Percentiles rank a stretch among this genome's conserved stretches.
Conservation (phyloP, 2,888 invertebrate genomes). For the Caenorhabditis sinica region DNA sequence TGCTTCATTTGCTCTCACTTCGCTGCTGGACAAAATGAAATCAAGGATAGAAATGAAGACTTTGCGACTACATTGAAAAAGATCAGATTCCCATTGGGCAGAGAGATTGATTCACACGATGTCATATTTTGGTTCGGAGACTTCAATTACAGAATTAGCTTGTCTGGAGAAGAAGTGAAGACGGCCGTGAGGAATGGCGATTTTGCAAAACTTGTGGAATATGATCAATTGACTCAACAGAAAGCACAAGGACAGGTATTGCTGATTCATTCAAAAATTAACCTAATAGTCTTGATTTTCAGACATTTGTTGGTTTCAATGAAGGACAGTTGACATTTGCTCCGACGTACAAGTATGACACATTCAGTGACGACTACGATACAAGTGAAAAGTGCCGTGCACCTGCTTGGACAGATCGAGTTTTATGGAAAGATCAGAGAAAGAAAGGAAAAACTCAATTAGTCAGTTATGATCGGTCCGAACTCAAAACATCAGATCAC, state of each 20-base stretch:
- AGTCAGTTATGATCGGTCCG: slow-evolving; percentile 93
- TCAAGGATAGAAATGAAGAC: slow-evolving; percentile 94
- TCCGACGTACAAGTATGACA: slow-evolving; percentile 98
- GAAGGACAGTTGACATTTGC: slow-evolving; percentile 95
- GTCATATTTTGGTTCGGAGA: slow-evolving; percentile 99
- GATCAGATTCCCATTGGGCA: slow-evolving; percentile 84
- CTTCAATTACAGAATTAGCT: slow-evolving; percentile 90
- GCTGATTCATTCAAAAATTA: neutral
- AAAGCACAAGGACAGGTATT: slow-evolving; percentile 84
- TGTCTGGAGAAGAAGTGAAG: slow-evolving; percentile 87
- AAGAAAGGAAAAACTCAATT: slow-evolving; percentile 11
- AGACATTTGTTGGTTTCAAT: slow-evolving; percentile 93
- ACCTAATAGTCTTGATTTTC: slow-evolving; percentile 30
- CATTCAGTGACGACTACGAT: slow-evolving; percentile 98
- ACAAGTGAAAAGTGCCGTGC: slow-evolving; percentile 92
- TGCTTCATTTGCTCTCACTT: slow-evolving; percentile 99
- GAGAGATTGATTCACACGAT: slow-evolving; percentile 92
- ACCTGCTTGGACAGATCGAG: slow-evolving; percentile 98
- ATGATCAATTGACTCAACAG: slow-evolving; percentile 90
- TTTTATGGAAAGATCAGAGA: slow-evolving; percentile 90
- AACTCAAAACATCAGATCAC: slow-evolving; percentile 87
- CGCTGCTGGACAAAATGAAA: slow-evolving; percentile 97
- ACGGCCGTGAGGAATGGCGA: slow-evolving; percentile 90
- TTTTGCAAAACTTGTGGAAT: slow-evolving; percentile 89
- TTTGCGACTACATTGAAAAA: slow-evolving; percentile 96